Evolutionary conservation across 1,140 invertebrate genomes (phyloP).

Genomic region (Reticulitermes speratus): DNA sequence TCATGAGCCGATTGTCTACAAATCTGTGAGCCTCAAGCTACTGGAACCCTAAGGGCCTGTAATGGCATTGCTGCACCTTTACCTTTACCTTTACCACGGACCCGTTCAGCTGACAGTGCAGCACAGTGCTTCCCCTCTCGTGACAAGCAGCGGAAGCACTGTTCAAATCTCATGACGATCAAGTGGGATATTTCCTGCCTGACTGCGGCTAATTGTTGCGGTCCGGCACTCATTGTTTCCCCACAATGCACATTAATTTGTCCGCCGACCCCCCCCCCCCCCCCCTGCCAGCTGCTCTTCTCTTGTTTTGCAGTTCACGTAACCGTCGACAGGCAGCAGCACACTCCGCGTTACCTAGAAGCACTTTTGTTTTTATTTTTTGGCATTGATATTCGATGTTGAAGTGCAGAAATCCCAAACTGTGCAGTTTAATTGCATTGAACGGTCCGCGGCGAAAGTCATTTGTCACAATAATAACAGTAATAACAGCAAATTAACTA

Average conservation of each 20-base stretch:
- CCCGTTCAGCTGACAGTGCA: no score
- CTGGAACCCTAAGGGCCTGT: no score
- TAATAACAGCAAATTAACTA: not conserved
- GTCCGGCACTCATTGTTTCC: not conserved
- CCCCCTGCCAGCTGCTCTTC: not conserved
- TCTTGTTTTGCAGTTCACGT: not conserved
- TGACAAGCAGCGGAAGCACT: not conserved
- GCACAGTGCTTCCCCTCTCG: not conserved
- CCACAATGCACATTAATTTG: constrained; percentile 12
- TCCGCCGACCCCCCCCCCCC: not conserved
- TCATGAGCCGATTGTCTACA: no score
- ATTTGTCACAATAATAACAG: not conserved
- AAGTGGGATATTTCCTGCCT: not conserved
- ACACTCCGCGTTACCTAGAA: not conserved
- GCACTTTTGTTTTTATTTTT: not conserved
- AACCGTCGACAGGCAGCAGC: not conserved
- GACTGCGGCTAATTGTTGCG: constrained; percentile 1
- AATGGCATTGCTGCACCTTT: no score
- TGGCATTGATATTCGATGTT: not conserved
- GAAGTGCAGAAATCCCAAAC: not conserved
- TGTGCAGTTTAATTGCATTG: not conserved
- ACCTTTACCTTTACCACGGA: no score
- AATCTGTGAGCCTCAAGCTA: no score
- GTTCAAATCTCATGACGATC: not conserved
- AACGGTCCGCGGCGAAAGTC: not conserved